Evolutionary conservation across 2,888 invertebrate genomes (phyloP).

Genomic region (Apoda limacodes): DNA sequence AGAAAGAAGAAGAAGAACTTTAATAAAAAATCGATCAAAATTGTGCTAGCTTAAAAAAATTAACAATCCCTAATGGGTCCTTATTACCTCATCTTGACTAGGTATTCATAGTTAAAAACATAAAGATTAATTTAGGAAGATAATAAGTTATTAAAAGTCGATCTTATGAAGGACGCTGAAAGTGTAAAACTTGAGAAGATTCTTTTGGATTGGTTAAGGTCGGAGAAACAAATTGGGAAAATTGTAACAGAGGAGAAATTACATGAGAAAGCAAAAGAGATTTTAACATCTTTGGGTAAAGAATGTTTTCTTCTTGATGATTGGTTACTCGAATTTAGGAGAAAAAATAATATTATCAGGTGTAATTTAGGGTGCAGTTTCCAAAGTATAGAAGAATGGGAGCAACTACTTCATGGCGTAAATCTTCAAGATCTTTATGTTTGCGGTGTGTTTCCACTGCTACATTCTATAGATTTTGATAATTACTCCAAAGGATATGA

Average conservation of each 20-base stretch:
- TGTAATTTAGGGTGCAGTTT: slow-evolving; percentile 17
- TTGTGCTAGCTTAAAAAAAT: too few species aligned
- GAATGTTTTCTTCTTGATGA: slow-evolving; percentile 25
- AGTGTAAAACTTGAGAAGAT: slow-evolving; percentile 26
- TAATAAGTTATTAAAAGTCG: too few species aligned
- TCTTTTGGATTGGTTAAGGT: slow-evolving; percentile 28
- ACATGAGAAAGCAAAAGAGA: slow-evolving; percentile 23
- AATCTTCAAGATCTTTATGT: slow-evolving; percentile 25
- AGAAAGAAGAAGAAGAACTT: too few species aligned
- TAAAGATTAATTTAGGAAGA: too few species aligned
- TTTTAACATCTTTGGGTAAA: slow-evolving; percentile 23
- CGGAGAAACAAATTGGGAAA: slow-evolving; percentile 22
- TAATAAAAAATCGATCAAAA: too few species aligned
- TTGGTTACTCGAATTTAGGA: slow-evolving; percentile 28
- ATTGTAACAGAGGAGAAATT: slow-evolving; percentile 24
- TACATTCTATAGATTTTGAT: slow-evolving; percentile 23
- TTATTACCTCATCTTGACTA: too few species aligned
- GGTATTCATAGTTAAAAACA: too few species aligned
- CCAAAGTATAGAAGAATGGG: slow-evolving; percentile 20
- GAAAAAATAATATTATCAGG: slow-evolving; percentile 27
- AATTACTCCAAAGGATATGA: slow-evolving; percentile 22
- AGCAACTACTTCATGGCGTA: slow-evolving; percentile 19
- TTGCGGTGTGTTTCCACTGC: slow-evolving; percentile 26
- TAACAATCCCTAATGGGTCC: too few species aligned
- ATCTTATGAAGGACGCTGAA: slow-evolving; percentile 11